phyloP scores from a whole-genome alignment of 2,113 vertebrate genomes.

The Eptesicus fuscus region DNA sequence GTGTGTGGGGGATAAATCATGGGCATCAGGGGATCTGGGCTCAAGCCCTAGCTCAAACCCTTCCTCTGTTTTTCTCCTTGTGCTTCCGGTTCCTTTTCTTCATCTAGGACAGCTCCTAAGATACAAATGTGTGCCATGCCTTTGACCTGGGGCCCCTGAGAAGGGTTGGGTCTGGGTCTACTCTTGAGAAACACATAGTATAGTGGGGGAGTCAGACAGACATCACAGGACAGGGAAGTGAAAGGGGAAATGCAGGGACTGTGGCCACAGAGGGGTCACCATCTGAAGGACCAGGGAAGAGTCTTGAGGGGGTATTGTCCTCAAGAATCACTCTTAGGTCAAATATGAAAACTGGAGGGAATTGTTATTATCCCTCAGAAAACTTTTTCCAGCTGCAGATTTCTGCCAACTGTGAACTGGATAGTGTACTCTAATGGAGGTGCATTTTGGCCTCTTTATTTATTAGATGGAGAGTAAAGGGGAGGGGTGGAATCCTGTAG shows the following conservation, averaged over 20 bases:
- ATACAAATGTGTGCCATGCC: background rate
- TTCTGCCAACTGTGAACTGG: background rate
- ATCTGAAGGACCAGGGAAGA: background rate
- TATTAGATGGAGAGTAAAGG: background rate
- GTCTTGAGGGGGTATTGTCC: background rate
- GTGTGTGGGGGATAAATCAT: background rate
- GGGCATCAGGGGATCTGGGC: background rate
- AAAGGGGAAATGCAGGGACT: background rate
- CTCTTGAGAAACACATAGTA: conserved; percentile 1
- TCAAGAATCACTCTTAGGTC: background rate
- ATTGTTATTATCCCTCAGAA: background rate
- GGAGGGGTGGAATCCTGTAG: background rate
- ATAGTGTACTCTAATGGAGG: background rate
- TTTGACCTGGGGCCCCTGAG: background rate
- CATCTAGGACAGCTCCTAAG: background rate
- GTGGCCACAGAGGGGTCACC: background rate
- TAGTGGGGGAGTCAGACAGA: background rate
- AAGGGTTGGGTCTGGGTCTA: background rate
- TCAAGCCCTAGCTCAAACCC: background rate
- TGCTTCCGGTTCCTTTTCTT: background rate
- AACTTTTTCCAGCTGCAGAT: background rate
- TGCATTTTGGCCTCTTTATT: background rate
- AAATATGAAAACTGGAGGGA: background rate
- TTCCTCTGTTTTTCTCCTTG: background rate
- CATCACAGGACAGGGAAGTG: background rate